phyloP scores from a whole-genome alignment of 2,113 vertebrate genomes.

The Carassius auratus region DNA sequence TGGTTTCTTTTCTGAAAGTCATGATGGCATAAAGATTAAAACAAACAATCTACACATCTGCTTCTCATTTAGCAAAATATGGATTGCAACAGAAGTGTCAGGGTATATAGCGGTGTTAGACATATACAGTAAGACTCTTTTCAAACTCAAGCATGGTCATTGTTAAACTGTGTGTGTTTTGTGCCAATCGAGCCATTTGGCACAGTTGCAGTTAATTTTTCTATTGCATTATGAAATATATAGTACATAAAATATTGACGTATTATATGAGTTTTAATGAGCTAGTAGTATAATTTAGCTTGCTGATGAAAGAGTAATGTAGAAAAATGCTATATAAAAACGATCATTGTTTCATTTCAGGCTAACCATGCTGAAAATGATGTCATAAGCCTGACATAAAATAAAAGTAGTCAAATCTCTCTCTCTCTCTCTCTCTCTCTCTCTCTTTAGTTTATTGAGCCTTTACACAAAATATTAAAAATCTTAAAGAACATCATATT shows the following conservation, averaged over 20 bases:
- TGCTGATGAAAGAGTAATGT: background rate
- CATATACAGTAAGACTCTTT: background rate
- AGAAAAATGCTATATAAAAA: background rate
- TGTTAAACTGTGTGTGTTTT: background rate
- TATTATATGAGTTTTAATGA: background rate
- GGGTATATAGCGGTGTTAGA: background rate
- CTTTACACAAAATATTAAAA: too few relatives aligned
- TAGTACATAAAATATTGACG: background rate
- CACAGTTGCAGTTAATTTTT: background rate
- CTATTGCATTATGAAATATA: background rate
- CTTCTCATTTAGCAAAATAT: constrained; percentile 5
- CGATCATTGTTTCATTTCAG: background rate
- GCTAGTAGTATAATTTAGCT: background rate
- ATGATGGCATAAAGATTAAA: constrained; percentile 1
- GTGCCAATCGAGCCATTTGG: background rate
- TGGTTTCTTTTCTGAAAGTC: constrained; percentile 38
- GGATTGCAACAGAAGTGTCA: background rate
- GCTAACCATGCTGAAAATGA: background rate
- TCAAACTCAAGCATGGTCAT: background rate
- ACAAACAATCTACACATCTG: constrained; percentile 32
- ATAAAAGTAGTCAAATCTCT: background rate
- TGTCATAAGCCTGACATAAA: background rate
- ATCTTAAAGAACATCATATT: too few relatives aligned
- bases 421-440: too few relatives aligned
- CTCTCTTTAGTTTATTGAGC: too few relatives aligned